Percentiles rank a stretch among this genome's conserved stretches.
Evolutionary conservation across 2,797 vertebrate genomes (phyloP).

Genomic region (Capromys pilorides): DNA sequence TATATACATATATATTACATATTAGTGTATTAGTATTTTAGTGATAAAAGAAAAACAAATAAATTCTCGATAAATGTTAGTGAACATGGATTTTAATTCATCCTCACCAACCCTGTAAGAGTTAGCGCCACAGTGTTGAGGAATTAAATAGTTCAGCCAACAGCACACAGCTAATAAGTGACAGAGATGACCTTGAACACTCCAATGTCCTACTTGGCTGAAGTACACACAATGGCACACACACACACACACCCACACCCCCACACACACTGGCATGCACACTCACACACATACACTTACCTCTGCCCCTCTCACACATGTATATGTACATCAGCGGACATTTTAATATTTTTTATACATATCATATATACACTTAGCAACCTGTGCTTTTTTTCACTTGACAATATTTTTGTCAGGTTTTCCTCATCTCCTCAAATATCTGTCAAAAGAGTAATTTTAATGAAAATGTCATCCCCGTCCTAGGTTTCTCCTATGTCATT

Average conservation of each 20-base stretch:
- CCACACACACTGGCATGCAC: rapidly evolving
- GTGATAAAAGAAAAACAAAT: slow-evolving; percentile 7
- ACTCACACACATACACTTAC: too few species aligned
- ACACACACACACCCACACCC: too few species aligned
- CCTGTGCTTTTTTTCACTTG: neutral
- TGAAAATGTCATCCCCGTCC: neutral
- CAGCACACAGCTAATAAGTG: neutral
- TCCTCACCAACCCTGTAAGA: neutral
- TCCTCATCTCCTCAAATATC: neutral
- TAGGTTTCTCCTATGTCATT: neutral
- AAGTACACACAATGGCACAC: too few species aligned
- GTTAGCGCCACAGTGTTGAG: neutral
- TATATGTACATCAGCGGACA: neutral
- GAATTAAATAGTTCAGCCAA: slow-evolving; percentile 23
- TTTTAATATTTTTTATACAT: neutral
- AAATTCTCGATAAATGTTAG: neutral
- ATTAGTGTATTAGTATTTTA: neutral
- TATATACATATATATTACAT: too few species aligned
- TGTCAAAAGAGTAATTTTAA: slow-evolving; percentile 46
- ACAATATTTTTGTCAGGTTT: slow-evolving; percentile 7
- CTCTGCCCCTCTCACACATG: neutral
- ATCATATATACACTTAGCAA: neutral
- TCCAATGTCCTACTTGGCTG: neutral
- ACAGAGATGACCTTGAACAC: neutral
- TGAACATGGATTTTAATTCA: neutral